These are phyloP conservation scores for Anguilla obscura DNA, from an alignment of 2,797 vertebrate genomes.

Conservation along the genomic window DNA sequence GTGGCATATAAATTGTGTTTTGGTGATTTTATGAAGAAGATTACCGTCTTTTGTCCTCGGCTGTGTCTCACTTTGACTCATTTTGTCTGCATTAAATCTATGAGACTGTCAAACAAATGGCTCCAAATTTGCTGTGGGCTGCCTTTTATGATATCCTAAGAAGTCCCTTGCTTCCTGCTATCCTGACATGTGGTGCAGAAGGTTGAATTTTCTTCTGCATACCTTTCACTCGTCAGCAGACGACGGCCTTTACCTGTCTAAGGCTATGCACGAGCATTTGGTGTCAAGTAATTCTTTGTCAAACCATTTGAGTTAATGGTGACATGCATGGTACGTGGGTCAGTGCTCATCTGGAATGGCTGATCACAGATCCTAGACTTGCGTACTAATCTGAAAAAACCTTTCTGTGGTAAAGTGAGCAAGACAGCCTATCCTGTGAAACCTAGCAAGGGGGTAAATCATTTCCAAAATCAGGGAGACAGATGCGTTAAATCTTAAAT, in stretches of 20 bases:
- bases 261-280: background rate
- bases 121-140: background rate
- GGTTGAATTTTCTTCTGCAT: constrained; percentile 21
- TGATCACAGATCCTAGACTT: background rate
- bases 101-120: background rate
- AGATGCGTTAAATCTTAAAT: background rate
- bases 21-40: background rate
- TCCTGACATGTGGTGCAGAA: constrained; percentile 14
- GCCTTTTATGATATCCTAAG: background rate
- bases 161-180: constrained; percentile 18
- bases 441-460: background rate
- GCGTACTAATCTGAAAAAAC: background rate
- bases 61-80: background rate
- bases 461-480: background rate
- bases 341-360: background rate
- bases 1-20: background rate
- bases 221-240: no score
- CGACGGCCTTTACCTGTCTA: background rate
- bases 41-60: background rate
- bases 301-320: background rate
- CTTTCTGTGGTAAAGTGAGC: background rate
- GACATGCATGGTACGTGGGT: background rate
- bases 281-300: background rate
- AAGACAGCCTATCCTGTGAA: background rate
- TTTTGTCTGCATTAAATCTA: background rate